Conservation (phyloP, 2,113 vertebrate genomes). For the Brevimyrus niger region DNA sequence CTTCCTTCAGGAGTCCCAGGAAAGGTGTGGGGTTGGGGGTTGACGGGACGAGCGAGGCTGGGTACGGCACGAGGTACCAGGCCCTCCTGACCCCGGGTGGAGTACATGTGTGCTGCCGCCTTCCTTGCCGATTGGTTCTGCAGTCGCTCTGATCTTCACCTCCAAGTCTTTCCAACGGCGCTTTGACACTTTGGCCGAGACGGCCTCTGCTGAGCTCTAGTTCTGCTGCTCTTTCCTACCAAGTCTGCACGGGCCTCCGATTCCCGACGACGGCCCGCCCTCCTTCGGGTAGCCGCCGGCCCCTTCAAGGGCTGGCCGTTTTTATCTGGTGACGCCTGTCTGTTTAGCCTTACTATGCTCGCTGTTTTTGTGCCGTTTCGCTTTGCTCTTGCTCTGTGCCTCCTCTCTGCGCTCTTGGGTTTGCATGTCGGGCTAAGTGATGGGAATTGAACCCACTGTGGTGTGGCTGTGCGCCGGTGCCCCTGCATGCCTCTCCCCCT, state of each 20-base stretch:
- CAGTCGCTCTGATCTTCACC: not conserved
- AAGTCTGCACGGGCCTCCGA: not conserved
- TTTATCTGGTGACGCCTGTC: slow-evolving; percentile 68
- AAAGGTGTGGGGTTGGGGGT: not conserved
- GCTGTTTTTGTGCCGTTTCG: not conserved
- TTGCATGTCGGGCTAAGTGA: not conserved
- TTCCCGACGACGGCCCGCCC: not conserved
- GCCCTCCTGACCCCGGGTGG: not conserved
- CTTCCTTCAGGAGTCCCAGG: not conserved
- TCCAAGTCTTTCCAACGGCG: not conserved
- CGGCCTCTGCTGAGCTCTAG: not conserved
- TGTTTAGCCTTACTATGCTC: slow-evolving; percentile 83
- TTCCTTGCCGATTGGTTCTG: not conserved
- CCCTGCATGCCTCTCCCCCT: not conserved
- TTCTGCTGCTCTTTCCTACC: not conserved
- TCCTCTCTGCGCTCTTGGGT: not conserved
- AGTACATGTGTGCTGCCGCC: not conserved
- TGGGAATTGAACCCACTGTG: not conserved
- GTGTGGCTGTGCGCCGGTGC: not conserved
- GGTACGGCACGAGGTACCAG: not conserved
- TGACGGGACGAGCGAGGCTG: not conserved
- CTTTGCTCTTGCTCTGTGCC: not conserved
- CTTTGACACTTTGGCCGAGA: not conserved
- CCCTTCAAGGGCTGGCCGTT: slow-evolving; percentile 10
- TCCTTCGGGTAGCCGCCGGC: not conserved